Conservation (phyloP, 1,140 invertebrate genomes). For the Drosophila repletoides region DNA sequence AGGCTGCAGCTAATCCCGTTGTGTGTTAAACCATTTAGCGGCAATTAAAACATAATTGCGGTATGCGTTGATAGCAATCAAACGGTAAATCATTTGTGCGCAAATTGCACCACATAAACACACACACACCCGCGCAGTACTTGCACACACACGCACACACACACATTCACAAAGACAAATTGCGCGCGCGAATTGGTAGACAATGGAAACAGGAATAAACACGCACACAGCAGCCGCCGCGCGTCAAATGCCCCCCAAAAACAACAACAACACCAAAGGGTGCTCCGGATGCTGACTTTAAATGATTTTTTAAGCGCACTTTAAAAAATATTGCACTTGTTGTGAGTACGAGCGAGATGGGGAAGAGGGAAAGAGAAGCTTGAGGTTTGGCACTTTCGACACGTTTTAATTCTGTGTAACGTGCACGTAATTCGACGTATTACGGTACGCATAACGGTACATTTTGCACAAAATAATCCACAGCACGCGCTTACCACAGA, state of each 20-base stretch:
- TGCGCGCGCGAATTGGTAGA: slow-evolving; percentile 48
- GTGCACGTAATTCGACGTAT: slow-evolving; percentile 39
- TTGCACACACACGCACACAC: not conserved
- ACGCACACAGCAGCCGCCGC: not conserved
- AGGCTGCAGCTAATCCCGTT: slow-evolving; percentile 48
- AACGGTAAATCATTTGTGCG: slow-evolving; percentile 63
- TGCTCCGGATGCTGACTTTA: slow-evolving; percentile 32
- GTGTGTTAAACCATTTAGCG: slow-evolving; percentile 70
- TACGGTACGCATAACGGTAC: slow-evolving; percentile 19
- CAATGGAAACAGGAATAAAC: slow-evolving; percentile 11
- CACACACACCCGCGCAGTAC: not conserved
- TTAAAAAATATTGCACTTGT: slow-evolving; percentile 55
- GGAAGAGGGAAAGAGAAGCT: not conserved
- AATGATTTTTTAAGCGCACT: slow-evolving; percentile 40
- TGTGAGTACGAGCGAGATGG: not conserved
- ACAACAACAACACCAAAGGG: not conserved
- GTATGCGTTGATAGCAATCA: slow-evolving; percentile 66
- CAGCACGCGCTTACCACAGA: not conserved
- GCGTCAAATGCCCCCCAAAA: not conserved
- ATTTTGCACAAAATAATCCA: not conserved
- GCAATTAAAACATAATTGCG: slow-evolving; percentile 79
- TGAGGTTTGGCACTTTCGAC: slow-evolving; percentile 4
- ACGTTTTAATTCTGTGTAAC: slow-evolving; percentile 23
- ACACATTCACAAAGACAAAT: slow-evolving; percentile 18
- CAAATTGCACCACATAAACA: slow-evolving; percentile 47